phyloP scores from a whole-genome alignment of 2,888 invertebrate genomes.

The Lithophane ornitopus region DNA sequence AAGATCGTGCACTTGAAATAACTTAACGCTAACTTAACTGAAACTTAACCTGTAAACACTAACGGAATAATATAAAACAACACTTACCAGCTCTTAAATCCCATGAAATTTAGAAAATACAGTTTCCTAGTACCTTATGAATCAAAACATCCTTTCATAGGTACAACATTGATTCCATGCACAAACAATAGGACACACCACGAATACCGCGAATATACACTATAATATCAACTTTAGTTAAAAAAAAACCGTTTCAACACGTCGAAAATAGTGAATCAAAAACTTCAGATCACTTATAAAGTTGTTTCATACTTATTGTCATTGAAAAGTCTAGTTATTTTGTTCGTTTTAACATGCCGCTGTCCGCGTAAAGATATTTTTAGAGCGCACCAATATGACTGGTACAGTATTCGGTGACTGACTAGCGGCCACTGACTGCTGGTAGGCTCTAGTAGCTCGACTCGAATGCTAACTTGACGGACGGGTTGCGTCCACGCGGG shows the following conservation, averaged over 20 bases:
- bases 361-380: slow-evolving; percentile 75
- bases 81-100: slow-evolving; percentile 84
- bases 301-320: slow-evolving; percentile 70
- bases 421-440: slow-evolving; percentile 72
- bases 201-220: slow-evolving; percentile 78
- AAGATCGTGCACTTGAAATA: background rate
- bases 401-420: slow-evolving; percentile 75
- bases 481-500: slow-evolving; percentile 60
- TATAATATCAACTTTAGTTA: slow-evolving; percentile 57
- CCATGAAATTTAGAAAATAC: slow-evolving; percentile 84
- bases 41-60: slow-evolving; percentile 12
- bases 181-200: slow-evolving; percentile 83
- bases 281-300: slow-evolving; percentile 51
- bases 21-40: slow-evolving; percentile 33
- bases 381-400: slow-evolving; percentile 72
- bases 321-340: slow-evolving; percentile 75
- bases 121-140: slow-evolving; percentile 77
- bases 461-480: slow-evolving; percentile 68
- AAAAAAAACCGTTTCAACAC: slow-evolving; percentile 41
- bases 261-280: slow-evolving; percentile 10
- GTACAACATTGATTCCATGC: slow-evolving; percentile 80
- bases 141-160: slow-evolving; percentile 85
- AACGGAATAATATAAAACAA: slow-evolving; percentile 9
- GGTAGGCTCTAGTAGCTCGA: slow-evolving; percentile 65
- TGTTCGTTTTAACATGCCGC: slow-evolving; percentile 72